These are phyloP conservation scores for Calephelis nemesis DNA, from an alignment of 1,140 invertebrate species.

Conservation along the genomic window DNA sequence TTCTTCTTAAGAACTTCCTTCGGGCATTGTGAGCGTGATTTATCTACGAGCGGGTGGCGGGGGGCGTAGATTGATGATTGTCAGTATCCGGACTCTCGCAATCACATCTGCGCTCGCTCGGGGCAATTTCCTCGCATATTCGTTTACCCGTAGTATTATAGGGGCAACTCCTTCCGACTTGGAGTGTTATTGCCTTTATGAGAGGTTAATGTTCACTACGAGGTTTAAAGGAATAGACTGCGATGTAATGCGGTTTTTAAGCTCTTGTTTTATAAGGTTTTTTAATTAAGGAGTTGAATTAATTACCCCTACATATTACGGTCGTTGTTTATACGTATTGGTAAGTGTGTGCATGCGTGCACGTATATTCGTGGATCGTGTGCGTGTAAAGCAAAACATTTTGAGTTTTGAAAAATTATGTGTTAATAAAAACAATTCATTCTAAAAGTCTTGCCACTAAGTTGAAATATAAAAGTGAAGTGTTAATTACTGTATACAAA, in stretches of 20 bases:
- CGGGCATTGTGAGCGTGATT: constrained; percentile 74
- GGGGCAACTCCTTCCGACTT: constrained; percentile 62
- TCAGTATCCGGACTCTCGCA: constrained; percentile 52
- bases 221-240: constrained; percentile 37
- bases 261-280: too few species aligned
- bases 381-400: too few species aligned
- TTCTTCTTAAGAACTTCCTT: constrained; percentile 76
- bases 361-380: too few species aligned
- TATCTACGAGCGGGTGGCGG: constrained; percentile 49
- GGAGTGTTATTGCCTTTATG: constrained; percentile 69
- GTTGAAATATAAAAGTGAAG: too few species aligned
- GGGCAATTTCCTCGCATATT: constrained; percentile 41
- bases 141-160: constrained; percentile 53
- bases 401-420: too few species aligned
- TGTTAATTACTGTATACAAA: too few species aligned
- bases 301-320: too few species aligned
- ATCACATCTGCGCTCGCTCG: constrained; percentile 39
- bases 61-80: constrained; percentile 47
- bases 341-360: too few species aligned
- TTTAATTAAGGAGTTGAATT: too few species aligned
- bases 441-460: too few species aligned
- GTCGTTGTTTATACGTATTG: too few species aligned
- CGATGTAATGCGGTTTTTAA: constrained; percentile 1
- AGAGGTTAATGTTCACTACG: constrained; percentile 56
- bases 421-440: too few species aligned